These are phyloP conservation scores for Vidua macroura DNA, from an alignment of 2,113 vertebrate genomes.

Conservation along the genomic window DNA sequence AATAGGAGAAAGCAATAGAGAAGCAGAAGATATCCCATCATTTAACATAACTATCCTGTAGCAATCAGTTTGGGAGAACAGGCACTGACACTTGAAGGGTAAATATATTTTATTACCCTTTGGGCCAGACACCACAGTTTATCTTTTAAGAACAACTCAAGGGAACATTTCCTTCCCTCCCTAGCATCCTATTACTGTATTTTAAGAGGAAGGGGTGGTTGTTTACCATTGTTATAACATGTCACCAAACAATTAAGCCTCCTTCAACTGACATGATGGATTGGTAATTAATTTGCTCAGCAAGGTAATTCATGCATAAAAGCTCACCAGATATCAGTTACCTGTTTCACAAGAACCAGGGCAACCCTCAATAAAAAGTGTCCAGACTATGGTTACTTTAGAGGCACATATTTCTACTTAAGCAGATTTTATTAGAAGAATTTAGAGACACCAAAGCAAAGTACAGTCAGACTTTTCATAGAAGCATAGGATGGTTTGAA, in stretches of 20 bases:
- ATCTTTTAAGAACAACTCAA: constrained; percentile 5
- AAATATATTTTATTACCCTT: constrained; percentile 17
- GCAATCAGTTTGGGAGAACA: neutral
- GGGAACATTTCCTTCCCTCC: neutral
- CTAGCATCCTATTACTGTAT: constrained; percentile 15
- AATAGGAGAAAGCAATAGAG: neutral
- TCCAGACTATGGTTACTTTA: neutral
- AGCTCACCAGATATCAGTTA: constrained; percentile 34
- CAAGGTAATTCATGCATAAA: constrained; percentile 33
- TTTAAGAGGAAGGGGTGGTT: neutral
- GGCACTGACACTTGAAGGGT: neutral
- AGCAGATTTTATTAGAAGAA: neutral
- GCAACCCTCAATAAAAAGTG: neutral
- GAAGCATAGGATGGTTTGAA: neutral
- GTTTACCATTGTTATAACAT: neutral
- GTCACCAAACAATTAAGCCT: constrained; percentile 46
- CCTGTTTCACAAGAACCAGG: neutral
- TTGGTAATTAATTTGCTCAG: constrained; percentile 47
- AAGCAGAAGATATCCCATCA: neutral
- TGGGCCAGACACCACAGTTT: neutral
- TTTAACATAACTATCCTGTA: neutral
- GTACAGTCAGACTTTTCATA: neutral
- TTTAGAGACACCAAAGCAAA: neutral
- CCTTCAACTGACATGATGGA: constrained; percentile 26
- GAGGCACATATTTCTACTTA: neutral